A percentile compares a stretch with the other conserved stretches of the same genome.
Evolutionary conservation across 2,888 invertebrate genomes (phyloP).

Genomic region (Ennomos quercinarius): DNA sequence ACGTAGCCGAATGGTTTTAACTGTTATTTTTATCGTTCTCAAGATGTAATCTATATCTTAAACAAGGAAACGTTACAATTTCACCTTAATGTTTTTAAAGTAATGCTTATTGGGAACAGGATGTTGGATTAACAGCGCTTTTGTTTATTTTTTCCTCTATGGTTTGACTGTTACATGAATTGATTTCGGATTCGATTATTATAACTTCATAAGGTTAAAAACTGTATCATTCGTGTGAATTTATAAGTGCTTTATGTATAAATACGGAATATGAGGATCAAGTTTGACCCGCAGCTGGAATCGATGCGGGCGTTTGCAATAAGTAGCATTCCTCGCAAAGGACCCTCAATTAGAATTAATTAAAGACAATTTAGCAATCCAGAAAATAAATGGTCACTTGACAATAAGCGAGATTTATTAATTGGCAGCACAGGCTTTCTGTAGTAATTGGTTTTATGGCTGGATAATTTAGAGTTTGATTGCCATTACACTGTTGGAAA

Average conservation of each 20-base stretch:
- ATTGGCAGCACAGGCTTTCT: slow-evolving; percentile 29
- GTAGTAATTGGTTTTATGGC: slow-evolving; percentile 20
- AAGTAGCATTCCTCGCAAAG: slow-evolving; percentile 69
- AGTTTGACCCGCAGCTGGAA: slow-evolving; percentile 54
- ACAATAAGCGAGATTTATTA: slow-evolving; percentile 78
- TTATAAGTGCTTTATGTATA: slow-evolving; percentile 45
- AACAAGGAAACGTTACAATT: slow-evolving; percentile 61
- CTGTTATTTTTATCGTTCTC: slow-evolving; percentile 60
- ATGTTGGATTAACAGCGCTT: slow-evolving; percentile 47
- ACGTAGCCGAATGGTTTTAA: slow-evolving; percentile 58
- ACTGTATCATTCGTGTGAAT: slow-evolving; percentile 65
- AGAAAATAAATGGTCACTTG: slow-evolving; percentile 76
- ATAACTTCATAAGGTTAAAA: slow-evolving; percentile 50
- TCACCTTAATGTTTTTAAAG: slow-evolving; percentile 51
- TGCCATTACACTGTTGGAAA: slow-evolving; percentile 4
- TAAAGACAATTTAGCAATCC: slow-evolving; percentile 84
- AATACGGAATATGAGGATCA: slow-evolving; percentile 62
- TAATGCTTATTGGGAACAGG: slow-evolving; percentile 56
- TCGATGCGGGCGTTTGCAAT: slow-evolving; percentile 80
- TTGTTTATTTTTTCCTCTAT: slow-evolving; percentile 54
- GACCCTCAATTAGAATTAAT: slow-evolving; percentile 83
- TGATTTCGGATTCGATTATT: slow-evolving; percentile 33
- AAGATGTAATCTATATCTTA: slow-evolving; percentile 56
- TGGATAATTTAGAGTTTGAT: slow-evolving; percentile 11
- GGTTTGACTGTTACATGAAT: slow-evolving; percentile 50